Percentiles rank a stretch among this genome's conserved stretches.
phyloP scores from a whole-genome alignment of 2,797 vertebrate species.

The Prunella strophiata region DNA sequence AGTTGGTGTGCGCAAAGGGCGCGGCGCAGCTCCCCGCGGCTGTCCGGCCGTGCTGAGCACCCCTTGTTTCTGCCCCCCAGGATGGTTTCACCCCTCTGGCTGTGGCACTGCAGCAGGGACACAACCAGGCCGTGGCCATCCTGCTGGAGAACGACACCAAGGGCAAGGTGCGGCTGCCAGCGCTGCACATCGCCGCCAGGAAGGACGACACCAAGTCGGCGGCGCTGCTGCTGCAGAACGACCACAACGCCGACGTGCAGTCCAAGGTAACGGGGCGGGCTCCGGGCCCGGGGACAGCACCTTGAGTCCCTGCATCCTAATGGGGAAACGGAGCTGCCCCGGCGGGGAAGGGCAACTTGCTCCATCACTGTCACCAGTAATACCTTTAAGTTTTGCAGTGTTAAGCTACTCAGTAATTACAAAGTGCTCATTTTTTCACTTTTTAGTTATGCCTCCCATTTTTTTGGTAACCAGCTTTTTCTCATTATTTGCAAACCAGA shows the following conservation, averaged over 20 bases:
- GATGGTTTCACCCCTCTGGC: conserved; percentile 98
- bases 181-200: conserved; percentile 95
- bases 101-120: conserved; percentile 96
- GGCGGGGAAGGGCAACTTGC: neutral
- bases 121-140: conserved; percentile 97
- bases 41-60: fast-evolving
- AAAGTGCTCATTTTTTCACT: neutral
- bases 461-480: neutral
- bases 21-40: fast-evolving
- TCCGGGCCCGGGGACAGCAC: neutral
- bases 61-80: conserved; percentile 62
- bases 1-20: fast-evolving
- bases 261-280: conserved; percentile 87
- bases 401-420: neutral
- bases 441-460: neutral
- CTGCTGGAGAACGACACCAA: conserved; percentile 97
- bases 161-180: conserved; percentile 94
- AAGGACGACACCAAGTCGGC: conserved; percentile 99
- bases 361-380: neutral
- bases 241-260: conserved; percentile 97
- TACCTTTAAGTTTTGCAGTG: neutral
- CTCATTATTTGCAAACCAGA: neutral
- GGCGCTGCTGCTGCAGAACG: conserved; percentile 94
- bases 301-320: neutral
- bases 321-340: neutral